Evolutionary conservation across 1,140 invertebrate species (phyloP), one percentile per base, ranked within the genome.

Genomic region (Mya arenaria): DNA sequence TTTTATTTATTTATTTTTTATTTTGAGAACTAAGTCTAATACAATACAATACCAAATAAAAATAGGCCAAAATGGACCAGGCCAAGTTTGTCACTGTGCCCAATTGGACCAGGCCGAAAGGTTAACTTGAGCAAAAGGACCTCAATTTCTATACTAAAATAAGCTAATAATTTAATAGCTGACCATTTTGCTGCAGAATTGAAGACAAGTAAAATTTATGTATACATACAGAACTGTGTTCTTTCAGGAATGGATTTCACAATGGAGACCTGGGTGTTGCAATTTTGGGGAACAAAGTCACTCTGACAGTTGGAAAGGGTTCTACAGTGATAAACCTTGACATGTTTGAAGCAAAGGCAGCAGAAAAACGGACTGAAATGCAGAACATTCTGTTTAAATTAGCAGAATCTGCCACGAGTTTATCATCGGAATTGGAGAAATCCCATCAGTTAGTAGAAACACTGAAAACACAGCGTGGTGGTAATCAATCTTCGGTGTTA

Each of bases 311-410:
- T 71, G 90, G 89, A 19, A 87, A 86, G 84, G 87, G 85, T 23
- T 41, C 75, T 4, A 71, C 72, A 23, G 56, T 84, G 28, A 62
- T 91, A 10, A 83, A 63, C 13, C 74, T 90, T 55, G 87, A 91
- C 65, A 77, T 91, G 10, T 90, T 81, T 87, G 90, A 91, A 82
- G 78, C 87, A 0, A 91, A 87, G 74, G 87, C 89, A 28, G 89
- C 87, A 13, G 90, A 90, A 28, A 90, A 86, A 63, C 90, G 87
- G 85, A 62, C 75, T 36, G 89, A 90, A 71, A 73, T 90, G 37
- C 89, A 91, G 58, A 85, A 55, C 41, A 62, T 91, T 4, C 56
- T 91, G 10, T 91, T 91, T 66, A 62, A 73, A 65, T 69, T 90
- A n/a, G 90, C 89, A 17, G 86, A 87, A 36, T 66, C 75, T 28